Conservation (phyloP, 2,797 vertebrate genomes). For the Fringilla coelebs region DNA sequence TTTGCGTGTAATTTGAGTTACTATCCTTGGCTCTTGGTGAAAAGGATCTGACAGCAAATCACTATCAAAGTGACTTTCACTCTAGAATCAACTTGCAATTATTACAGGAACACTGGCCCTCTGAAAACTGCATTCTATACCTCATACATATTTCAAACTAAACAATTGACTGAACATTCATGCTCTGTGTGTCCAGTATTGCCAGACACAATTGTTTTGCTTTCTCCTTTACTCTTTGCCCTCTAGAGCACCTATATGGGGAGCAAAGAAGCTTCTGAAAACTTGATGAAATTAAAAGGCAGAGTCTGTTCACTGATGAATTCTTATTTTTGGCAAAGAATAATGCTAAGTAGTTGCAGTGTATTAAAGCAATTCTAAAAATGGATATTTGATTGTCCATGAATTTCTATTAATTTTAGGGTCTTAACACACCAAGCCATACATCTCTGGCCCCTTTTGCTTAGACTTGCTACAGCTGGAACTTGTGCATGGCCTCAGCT, state of each 20-base stretch:
- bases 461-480: neutral
- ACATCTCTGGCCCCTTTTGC: neutral
- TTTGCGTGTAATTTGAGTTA: neutral
- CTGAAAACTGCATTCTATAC: neutral
- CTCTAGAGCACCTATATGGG: neutral
- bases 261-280: neutral
- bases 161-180: neutral
- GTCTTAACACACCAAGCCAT: neutral
- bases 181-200: neutral
- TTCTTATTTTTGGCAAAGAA: neutral
- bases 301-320: neutral
- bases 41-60: neutral
- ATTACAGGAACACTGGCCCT: neutral
- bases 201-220: accelerated
- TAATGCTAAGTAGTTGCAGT: neutral
- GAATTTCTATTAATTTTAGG: neutral
- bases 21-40: neutral
- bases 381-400: neutral
- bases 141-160: neutral
- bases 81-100: neutral
- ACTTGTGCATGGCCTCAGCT: neutral
- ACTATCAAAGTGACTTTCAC: neutral
- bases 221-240: neutral
- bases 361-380: neutral
- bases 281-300: neutral